Conservation (phyloP, 2,888 invertebrate species). For the Pseudococcus longispinus region DNA sequence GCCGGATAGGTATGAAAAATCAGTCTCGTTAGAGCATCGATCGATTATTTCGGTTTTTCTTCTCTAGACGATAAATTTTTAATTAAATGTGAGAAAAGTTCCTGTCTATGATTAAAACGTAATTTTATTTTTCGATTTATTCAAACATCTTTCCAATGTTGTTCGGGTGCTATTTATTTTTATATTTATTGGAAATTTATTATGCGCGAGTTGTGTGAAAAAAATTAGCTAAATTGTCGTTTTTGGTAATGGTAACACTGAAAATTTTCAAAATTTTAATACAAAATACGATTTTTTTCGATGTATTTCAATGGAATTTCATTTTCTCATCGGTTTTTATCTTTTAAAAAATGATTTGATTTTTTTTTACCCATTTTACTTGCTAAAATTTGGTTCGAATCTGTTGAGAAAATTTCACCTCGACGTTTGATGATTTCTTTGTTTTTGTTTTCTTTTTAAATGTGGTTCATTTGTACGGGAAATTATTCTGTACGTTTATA, state of each 20-base stretch:
- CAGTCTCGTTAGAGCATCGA: neutral
- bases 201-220: neutral
- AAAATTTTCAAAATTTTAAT: neutral
- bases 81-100: slow-evolving; percentile 12
- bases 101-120: neutral
- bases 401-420: neutral
- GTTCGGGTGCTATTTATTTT: neutral
- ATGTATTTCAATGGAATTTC: neutral
- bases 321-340: neutral
- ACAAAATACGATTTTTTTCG: neutral
- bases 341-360: neutral
- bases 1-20: neutral
- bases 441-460: no score
- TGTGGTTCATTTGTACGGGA: neutral
- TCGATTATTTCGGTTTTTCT: neutral
- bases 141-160: neutral
- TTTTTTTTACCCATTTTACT: neutral
- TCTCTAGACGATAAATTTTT: neutral
- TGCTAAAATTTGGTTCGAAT: neutral
- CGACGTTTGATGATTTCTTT: neutral
- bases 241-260: neutral
- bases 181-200: neutral
- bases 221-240: neutral
- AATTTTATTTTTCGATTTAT: neutral
- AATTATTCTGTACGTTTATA: neutral